Conservation (phyloP, 2,797 vertebrate genomes). For the Parotocinclus haroldoi region DNA sequence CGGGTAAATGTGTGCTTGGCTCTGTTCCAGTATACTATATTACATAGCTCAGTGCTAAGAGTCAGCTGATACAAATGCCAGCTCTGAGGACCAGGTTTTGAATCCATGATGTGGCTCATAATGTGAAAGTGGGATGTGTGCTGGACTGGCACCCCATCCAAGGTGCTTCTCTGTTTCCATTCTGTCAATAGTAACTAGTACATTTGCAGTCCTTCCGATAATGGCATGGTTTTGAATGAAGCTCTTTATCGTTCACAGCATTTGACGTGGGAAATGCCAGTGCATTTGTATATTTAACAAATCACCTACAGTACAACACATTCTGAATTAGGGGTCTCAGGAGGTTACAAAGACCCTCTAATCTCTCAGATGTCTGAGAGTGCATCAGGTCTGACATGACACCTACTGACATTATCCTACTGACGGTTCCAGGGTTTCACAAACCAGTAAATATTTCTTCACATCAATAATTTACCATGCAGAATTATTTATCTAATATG, state of each 20-base stretch:
- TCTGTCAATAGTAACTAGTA: background rate
- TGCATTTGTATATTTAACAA: slow-evolving; percentile 1
- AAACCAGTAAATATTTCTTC: slow-evolving; percentile 67
- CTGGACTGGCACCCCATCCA: too few relatives aligned
- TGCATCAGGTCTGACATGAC: slow-evolving; percentile 8
- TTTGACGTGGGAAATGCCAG: background rate
- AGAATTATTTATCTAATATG: slow-evolving; percentile 81
- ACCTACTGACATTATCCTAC: slow-evolving; percentile 25
- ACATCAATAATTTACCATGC: slow-evolving; percentile 72
- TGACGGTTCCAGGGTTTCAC: slow-evolving; percentile 52
- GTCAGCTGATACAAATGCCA: too few relatives aligned
- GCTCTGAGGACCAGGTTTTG: too few relatives aligned
- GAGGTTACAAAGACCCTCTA: background rate
- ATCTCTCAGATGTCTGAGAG: slow-evolving; percentile 3
- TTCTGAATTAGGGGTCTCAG: background rate
- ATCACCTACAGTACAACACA: background rate
- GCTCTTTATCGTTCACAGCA: background rate
- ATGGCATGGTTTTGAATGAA: background rate
- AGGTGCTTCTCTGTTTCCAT: too few relatives aligned
- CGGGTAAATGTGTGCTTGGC: too few relatives aligned
- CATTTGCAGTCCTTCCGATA: background rate
- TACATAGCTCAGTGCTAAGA: too few relatives aligned
- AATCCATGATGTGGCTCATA: too few relatives aligned
- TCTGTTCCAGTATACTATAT: too few relatives aligned
- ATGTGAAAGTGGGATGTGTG: too few relatives aligned